phyloP scores from a whole-genome alignment of 2,888 invertebrate genomes.

The Aethes cnicana region DNA sequence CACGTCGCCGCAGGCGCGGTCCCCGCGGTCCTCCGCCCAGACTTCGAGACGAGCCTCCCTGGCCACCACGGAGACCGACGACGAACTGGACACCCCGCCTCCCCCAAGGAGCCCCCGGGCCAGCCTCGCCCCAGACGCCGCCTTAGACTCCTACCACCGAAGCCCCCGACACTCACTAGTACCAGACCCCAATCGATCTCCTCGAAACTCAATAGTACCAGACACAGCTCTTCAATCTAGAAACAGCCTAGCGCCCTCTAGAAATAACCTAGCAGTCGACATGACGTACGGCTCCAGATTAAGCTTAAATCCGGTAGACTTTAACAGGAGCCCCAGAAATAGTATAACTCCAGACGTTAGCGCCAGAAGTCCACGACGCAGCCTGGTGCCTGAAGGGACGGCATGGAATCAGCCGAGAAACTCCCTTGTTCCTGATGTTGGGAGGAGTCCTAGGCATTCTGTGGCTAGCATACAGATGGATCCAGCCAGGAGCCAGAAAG shows the following conservation, averaged over 20 bases:
- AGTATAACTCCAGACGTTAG: slow-evolving; percentile 73
- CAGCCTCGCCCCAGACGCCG: slow-evolving; percentile 82
- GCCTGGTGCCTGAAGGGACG: slow-evolving; percentile 82
- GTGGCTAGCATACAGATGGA: slow-evolving; percentile 76
- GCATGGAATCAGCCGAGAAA: slow-evolving; percentile 82
- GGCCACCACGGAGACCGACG: slow-evolving; percentile 84
- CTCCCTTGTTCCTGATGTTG: slow-evolving; percentile 81
- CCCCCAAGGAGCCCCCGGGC: slow-evolving; percentile 79
- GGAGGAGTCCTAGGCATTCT: slow-evolving; percentile 84
- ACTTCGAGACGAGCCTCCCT: slow-evolving; percentile 81
- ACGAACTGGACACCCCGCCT: slow-evolving; percentile 70
- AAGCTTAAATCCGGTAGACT: slow-evolving; percentile 83
- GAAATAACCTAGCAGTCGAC: slow-evolving; percentile 84
- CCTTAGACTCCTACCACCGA: slow-evolving; percentile 76
- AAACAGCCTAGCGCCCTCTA: slow-evolving; percentile 80
- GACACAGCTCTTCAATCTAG: slow-evolving; percentile 80
- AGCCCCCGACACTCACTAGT: slow-evolving; percentile 82
- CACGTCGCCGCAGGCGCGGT: slow-evolving; percentile 83
- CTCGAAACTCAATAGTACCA: slow-evolving; percentile 85
- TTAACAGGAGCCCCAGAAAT: slow-evolving; percentile 75
- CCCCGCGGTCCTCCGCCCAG: slow-evolving; percentile 74
- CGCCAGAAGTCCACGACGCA: slow-evolving; percentile 83
- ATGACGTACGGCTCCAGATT: slow-evolving; percentile 78
- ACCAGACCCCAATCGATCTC: slow-evolving; percentile 77
- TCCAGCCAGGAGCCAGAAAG: slow-evolving; percentile 69